Evolutionary conservation across 2,797 vertebrate species (phyloP), one percentile per base, ranked within the genome.

Genomic region (Sebastes diploproa): DNA sequence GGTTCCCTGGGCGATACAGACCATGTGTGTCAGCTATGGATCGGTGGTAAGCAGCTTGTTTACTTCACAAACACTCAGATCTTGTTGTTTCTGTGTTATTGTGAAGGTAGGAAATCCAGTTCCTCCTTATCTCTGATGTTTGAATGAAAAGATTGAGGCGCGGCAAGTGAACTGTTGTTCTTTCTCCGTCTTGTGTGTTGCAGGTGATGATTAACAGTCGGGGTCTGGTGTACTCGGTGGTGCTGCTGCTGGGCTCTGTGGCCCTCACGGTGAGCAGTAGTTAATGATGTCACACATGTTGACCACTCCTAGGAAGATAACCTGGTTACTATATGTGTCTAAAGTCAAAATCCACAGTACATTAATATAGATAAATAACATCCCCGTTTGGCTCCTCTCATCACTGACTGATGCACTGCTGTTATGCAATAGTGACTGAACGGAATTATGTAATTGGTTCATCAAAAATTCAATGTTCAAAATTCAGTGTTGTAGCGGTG

Each of bases 171-270:
- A 3, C 38, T 4, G 34, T 36, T 74, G 22, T 72, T 50, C 29
- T 38, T 29, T n/a, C 34, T n/a, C 42, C 16, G 20, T 52, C 50
- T 46, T 25, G 20, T 68, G 52, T 90, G 84, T 78, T 85, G 54
- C 91, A 99, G 98, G 97, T 99, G 82, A 96, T 94, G 92, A 99
- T 99, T 87, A 99, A 98, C 94, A 99, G 98, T 86, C 96, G 95
- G 78, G 98, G 98, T 20, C 89, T 99, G 85, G 80, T 99, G 75
- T 99, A 99, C 86, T 99, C 98, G 0, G 98, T 99, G 89, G 97
- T 95, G 68, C 95, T 99, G 89, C 90, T 99, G 72, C 95, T 99
- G 86, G 98, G 97, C 81, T 99, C 98, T 1, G 98, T 99, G 27
- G 97, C 96, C 59, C 96, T 99, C 81, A 98, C 98, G 1, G 98